Conservation (phyloP, 2,797 vertebrate genomes). For the Notamacropus eugenii region DNA sequence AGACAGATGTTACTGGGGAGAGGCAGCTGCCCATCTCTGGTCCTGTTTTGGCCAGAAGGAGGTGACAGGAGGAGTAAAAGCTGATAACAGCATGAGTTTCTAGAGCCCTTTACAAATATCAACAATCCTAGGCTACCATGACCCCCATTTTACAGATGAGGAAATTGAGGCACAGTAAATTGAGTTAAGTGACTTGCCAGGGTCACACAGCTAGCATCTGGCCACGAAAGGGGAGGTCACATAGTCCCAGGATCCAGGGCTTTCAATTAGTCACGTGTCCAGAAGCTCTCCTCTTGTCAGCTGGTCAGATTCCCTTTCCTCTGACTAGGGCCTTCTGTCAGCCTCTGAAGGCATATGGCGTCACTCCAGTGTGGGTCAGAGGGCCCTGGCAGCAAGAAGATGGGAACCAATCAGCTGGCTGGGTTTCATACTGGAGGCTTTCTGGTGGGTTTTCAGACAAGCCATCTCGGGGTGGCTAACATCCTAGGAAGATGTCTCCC, state of each 20-base stretch:
- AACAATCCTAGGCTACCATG: too few species aligned
- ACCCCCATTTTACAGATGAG: neutral
- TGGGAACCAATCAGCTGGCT: neutral
- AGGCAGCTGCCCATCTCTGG: too few species aligned
- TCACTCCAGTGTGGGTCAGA: neutral
- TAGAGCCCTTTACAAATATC: neutral
- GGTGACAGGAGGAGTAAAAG: accelerated
- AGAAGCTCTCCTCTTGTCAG: too few species aligned
- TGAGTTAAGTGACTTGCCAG: too few species aligned
- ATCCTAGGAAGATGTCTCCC: neutral
- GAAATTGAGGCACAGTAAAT: neutral
- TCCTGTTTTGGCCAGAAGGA: neutral
- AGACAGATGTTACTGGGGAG: too few species aligned
- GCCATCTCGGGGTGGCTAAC: neutral
- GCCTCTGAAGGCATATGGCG: neutral
- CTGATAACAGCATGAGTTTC: neutral
- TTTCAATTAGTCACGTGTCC: too few species aligned
- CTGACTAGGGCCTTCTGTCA: neutral
- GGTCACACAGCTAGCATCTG: too few species aligned
- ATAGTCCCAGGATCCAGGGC: too few species aligned
- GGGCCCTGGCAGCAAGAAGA: neutral
- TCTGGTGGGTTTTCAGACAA: too few species aligned
- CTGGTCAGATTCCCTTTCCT: too few species aligned
- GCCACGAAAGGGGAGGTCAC: too few species aligned
- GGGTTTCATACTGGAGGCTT: neutral